Evolutionary conservation across 2,113 vertebrate genomes (phyloP).

Genomic region (Turnix velox): DNA sequence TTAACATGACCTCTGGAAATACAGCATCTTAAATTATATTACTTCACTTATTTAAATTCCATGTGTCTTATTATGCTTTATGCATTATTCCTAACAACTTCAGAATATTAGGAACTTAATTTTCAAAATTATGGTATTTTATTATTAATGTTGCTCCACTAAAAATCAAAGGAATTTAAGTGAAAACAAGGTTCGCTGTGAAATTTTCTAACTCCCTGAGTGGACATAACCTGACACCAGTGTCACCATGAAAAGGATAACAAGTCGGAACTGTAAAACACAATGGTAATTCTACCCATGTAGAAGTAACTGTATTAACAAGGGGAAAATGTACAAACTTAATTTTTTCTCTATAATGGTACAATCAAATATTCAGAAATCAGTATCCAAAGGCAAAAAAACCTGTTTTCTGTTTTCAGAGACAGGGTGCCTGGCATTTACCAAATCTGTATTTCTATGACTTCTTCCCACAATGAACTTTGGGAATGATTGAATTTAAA

Average conservation of each 20-base stretch:
- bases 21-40: constrained; percentile 33
- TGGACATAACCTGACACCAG: background rate
- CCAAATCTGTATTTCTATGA: background rate
- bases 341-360: background rate
- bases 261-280: background rate
- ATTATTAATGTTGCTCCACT: constrained; percentile 28
- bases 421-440: background rate
- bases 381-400: background rate
- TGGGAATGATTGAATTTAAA: background rate
- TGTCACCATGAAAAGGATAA: background rate
- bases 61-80: constrained; percentile 13
- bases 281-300: background rate
- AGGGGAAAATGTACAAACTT: background rate
- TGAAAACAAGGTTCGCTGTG: background rate
- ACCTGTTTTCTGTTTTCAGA: background rate
- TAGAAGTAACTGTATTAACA: background rate
- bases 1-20: constrained; percentile 48
- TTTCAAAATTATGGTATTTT: constrained; percentile 33
- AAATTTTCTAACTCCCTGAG: background rate
- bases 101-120: constrained; percentile 15
- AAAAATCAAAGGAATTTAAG: background rate
- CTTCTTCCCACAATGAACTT: background rate
- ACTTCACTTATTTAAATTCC: constrained; percentile 33
- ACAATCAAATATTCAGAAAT: background rate
- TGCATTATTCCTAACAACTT: constrained; percentile 46